phyloP scores from a whole-genome alignment of 1,140 invertebrate genomes.

The Leucophenga varia region DNA sequence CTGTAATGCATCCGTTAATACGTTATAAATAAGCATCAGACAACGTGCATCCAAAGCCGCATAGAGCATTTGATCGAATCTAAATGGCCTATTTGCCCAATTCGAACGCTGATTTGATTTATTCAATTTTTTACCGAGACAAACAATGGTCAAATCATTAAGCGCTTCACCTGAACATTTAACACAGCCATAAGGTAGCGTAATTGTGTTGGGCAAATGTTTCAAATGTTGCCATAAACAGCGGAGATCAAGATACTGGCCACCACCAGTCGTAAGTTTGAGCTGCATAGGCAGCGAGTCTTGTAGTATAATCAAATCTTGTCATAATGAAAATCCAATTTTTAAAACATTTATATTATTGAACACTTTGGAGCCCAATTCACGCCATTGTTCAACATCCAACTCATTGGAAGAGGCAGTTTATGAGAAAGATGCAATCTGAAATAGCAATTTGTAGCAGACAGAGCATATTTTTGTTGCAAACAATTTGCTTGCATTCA shows the following conservation, averaged over 20 bases:
- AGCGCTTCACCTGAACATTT: constrained; percentile 53
- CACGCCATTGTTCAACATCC: constrained; percentile 59
- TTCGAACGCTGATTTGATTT: constrained; percentile 84
- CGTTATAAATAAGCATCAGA: constrained; percentile 71
- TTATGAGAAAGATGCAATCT: constrained; percentile 68
- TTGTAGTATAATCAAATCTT: constrained; percentile 43
- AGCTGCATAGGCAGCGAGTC: constrained; percentile 46
- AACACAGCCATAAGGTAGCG: constrained; percentile 37
- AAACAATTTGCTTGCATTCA: constrained; percentile 78
- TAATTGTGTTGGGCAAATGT: constrained; percentile 27
- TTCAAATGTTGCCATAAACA: constrained; percentile 43
- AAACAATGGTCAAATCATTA: constrained; percentile 68
- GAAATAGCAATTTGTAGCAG: constrained; percentile 73
- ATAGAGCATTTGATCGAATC: constrained; percentile 73
- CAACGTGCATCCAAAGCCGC: constrained; percentile 80
- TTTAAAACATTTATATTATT: constrained; percentile 67
- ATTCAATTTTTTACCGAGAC: constrained; percentile 70
- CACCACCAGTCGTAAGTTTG: constrained; percentile 31
- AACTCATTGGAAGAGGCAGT: constrained; percentile 63
- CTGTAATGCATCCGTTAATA: constrained; percentile 57
- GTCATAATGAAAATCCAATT: constrained; percentile 58
- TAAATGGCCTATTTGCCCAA: constrained; percentile 77
- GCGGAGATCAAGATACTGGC: constrained; percentile 50
- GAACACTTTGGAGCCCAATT: constrained; percentile 61
- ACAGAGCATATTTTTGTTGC: constrained; percentile 62